Percentiles rank a stretch among this genome's conserved stretches.
Conservation (phyloP, 2,888 invertebrate species). For the Meandrusa payeni region DNA sequence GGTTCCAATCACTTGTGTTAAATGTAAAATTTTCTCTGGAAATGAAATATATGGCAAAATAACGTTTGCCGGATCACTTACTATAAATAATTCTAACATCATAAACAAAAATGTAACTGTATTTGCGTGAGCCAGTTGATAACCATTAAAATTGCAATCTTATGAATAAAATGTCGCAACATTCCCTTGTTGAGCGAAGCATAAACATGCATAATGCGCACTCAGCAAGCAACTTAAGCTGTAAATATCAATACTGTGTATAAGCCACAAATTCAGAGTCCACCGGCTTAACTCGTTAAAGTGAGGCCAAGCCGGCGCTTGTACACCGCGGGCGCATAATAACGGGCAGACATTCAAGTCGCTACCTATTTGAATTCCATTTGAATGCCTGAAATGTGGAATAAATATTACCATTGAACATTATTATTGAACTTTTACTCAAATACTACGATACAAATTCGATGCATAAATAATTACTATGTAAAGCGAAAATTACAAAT, state of each 20-base stretch:
- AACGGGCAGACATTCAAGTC: conserved; percentile 45
- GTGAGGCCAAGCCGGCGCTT: conserved; percentile 52
- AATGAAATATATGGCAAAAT: too few species aligned
- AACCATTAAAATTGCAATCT: conserved; percentile 19
- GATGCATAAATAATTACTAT: conserved; percentile 11
- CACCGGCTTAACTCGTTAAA: conserved; percentile 58
- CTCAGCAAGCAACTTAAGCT: conserved; percentile 46
- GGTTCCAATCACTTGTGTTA: too few species aligned
- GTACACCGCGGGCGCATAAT: conserved; percentile 39
- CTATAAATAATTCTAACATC: too few species aligned
- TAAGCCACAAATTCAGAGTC: conserved; percentile 68
- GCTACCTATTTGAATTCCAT: conserved; percentile 59
- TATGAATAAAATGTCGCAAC: conserved; percentile 33
- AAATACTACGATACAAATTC: conserved; percentile 11
- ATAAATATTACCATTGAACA: not conserved
- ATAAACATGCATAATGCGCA: conserved; percentile 37
- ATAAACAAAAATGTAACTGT: too few species aligned
- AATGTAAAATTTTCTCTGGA: too few species aligned
- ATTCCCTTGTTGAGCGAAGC: conserved; percentile 38
- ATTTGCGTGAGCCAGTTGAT: too few species aligned
- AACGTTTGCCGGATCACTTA: too few species aligned
- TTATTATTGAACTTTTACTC: conserved; percentile 20
- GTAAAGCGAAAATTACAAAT: conserved; percentile 4
- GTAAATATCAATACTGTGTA: conserved; percentile 75
- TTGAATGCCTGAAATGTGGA: conserved; percentile 31